These are phyloP conservation scores for Pristionchus entomophagus DNA, from an alignment of 2,888 invertebrate species.

Conservation along the genomic window DNA sequence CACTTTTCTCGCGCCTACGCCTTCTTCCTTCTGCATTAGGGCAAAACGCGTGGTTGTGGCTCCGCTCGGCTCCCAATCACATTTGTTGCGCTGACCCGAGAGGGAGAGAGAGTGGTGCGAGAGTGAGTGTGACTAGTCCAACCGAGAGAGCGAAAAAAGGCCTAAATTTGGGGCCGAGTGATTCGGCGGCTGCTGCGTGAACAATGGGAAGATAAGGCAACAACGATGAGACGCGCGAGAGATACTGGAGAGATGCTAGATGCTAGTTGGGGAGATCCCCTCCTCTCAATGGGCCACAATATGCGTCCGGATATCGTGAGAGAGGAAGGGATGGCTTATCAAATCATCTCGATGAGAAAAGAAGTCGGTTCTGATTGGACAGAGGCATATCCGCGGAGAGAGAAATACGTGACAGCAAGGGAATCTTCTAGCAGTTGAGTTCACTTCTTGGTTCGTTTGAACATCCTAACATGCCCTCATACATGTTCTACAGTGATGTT, in stretches of 20 bases:
- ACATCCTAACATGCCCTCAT: neutral
- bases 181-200: neutral
- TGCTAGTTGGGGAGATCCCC: neutral
- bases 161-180: neutral
- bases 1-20: neutral
- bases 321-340: neutral
- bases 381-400: neutral
- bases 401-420: conserved; percentile 28
- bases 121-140: neutral
- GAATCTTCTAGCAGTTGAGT: neutral
- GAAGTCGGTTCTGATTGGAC: conserved; percentile 23
- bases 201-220: neutral
- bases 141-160: neutral
- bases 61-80: neutral
- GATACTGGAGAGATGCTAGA: neutral
- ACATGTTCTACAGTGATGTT: conserved; percentile 37
- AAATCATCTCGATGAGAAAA: neutral
- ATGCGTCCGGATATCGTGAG: too few species aligned
- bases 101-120: neutral
- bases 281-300: neutral
- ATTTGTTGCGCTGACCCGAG: conserved; percentile 33
- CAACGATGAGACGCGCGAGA: neutral
- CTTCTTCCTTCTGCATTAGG: conserved; percentile 38
- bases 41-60: neutral
- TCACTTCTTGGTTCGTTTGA: too few species aligned